Base-by-base conservation (phyloP, 64 coral and sea anemone species). In the Montipora sp. region DNA sequence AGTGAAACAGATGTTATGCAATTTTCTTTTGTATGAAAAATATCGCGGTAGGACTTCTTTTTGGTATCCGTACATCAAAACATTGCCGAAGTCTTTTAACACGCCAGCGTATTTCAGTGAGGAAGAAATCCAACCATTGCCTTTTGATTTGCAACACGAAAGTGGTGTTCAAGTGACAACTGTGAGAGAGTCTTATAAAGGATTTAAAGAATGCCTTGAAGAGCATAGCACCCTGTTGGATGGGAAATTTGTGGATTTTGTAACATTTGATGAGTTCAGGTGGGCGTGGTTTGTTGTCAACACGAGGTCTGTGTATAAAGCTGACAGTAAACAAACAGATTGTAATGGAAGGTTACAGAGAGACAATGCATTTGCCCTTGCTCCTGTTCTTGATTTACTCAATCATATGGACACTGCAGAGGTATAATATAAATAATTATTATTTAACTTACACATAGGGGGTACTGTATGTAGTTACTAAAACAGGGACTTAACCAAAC, bases 211-310 rank as follows among this genome's bases (percentile, higher is more conserved):
- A 59, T 83, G 77, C n/a, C 24, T 92, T 36, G 48, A 82, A 77
- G 7, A 48, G 2, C 77, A 61, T 47, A 70, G 44, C 4, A 27
- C 72, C 9, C 57, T 46, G 9, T 53, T 53, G 71, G 45, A 78
- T 47, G 44, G 22, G 51, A 48, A 80, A 21, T 83, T 80, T 90
- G 9, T 77, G 2, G 72, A 84, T 3, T 44, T 22, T 5, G 61
- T 98, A 9, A 89, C 78, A 51, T 77, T 94, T 74, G 95, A 98
- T 2, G 80, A 84, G 70, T 98, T 89, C 69, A 94, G 59, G 51
- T 98, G 95, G 95, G 92, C 92, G 7, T 98, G 95, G 95, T 94
- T 75, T 94, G 89, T 98, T 22, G 92, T 94, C 2, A 97, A 97
- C 48, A 97, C 95, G 27, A 83, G 95, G 45, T 97, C 95, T 73